Percentiles rank a stretch among this genome's conserved stretches.
phyloP scores from a whole-genome alignment of 2,113 vertebrate species.

The Prunella himalayana region DNA sequence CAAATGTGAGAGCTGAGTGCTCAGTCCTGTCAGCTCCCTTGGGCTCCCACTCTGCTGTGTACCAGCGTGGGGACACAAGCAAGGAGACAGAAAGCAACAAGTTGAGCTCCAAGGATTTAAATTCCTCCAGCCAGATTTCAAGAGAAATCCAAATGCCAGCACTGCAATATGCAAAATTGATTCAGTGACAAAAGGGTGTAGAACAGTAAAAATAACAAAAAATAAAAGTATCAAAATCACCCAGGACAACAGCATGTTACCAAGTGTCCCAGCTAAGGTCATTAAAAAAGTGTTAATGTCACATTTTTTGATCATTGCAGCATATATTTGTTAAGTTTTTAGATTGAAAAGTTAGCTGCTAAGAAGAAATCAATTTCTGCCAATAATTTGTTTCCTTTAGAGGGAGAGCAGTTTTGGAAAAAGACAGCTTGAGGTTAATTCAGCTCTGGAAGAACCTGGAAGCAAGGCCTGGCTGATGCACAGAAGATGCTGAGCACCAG shows the following conservation, averaged over 20 bases:
- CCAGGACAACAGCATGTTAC: neutral
- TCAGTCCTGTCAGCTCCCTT: neutral
- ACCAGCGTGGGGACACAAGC: rapidly evolving
- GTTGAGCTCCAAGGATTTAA: neutral
- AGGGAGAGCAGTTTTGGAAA: neutral
- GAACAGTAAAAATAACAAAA: neutral
- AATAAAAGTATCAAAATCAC: neutral
- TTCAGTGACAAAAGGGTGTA: neutral
- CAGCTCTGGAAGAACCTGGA: neutral
- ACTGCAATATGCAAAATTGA: neutral
- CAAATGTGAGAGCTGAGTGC: neutral
- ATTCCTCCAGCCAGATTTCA: neutral
- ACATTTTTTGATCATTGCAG: neutral
- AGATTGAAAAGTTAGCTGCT: neutral
- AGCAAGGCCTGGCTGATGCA: neutral
- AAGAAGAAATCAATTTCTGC: neutral
- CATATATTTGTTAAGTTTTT: neutral
- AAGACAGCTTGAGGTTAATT: neutral
- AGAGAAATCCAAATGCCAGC: neutral
- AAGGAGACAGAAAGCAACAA: neutral
- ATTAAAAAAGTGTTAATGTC: neutral
- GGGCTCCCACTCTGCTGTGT: neutral
- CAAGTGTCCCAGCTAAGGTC: neutral
- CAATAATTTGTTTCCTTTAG: neutral
- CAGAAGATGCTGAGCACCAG: neutral